Base-by-base conservation (phyloP, 2,113 vertebrate species). In the Ginglymostoma cirratum region DNA sequence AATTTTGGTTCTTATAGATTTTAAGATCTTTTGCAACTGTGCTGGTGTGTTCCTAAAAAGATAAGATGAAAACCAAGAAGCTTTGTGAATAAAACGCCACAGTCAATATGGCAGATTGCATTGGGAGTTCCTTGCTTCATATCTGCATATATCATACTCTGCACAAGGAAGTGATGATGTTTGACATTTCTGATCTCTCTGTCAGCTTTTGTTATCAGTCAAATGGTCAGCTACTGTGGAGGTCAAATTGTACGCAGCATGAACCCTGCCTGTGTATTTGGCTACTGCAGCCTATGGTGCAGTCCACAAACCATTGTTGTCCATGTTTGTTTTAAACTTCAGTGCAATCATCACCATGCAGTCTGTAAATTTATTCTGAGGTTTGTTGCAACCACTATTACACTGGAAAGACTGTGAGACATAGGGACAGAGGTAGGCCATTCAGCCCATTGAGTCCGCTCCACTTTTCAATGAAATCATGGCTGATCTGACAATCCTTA, bases 181-280 rank as follows among this genome's bases (percentile, higher is more conserved):
- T 45, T 94, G 93, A 70, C 93, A 70, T 27, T 93, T 94, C n/a
- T 48, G 66, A 70, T 94, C 19, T 70, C 38, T 10, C 19, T 27
- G 66, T 70, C 93, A 70, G 38, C 93, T 70, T 70, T 94, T 45
- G 38, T 94, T 69, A 93, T 67, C 92, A 94, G 65, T 69, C 65
- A 5, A 66, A 23, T 45, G 38, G 23, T 42, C 38, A 94, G n/a
- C 8, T 17, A 66, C 34, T 38, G 65, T n/a, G 6, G 19, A 6
- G 72, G 72, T 76, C 72, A 76, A 76, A 76, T 42, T 94, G 12
- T 21, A 45, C 65, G 7, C n/a, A 14, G 38, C n/a, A 38, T 1
- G 7, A 34, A 19, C 27, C 34, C n/a, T 93, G 34, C 61, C 24
- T 34, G 92, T 27, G 7, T 45, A 8, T 48, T 21, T 14, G 66